A percentile compares a stretch with the other conserved stretches of the same genome.
Evolutionary conservation across 2,113 vertebrate species (phyloP).

Genomic region (Myanophis thanlyinensis): DNA sequence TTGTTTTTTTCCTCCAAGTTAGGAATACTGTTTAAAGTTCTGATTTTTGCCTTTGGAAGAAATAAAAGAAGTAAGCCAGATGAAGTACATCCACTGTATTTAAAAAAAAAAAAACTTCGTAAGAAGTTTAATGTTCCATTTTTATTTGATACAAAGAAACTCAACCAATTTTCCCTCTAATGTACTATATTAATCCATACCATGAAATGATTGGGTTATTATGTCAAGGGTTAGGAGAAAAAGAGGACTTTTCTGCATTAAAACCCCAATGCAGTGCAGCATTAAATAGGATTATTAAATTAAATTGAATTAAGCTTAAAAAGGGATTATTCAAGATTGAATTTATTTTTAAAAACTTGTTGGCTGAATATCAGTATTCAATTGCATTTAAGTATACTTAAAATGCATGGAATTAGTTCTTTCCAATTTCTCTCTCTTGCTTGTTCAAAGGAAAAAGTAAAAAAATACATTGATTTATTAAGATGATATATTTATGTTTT

Average conservation of each 20-base stretch:
- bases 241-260: not conserved
- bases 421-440: not conserved
- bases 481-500: not conserved
- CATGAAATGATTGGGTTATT: not conserved
- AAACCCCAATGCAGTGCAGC: not conserved
- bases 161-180: not conserved
- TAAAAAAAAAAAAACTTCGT: not conserved
- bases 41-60: not conserved
- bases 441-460: slow-evolving; percentile 7
- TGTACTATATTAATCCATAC: not conserved
- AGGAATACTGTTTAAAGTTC: not conserved
- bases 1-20: not conserved
- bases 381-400: not conserved
- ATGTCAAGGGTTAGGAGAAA: not conserved
- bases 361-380: not conserved
- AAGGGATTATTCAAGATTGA: not conserved
- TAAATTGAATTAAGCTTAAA: not conserved
- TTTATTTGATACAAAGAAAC: not conserved
- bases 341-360: not conserved
- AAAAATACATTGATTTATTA: not conserved
- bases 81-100: not conserved
- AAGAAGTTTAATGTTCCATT: not conserved
- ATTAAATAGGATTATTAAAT: not conserved
- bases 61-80: not conserved
- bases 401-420: not conserved